Base-by-base conservation (phyloP, 2,797 vertebrate genomes). In the Catamblyrhynchus diadema region DNA sequence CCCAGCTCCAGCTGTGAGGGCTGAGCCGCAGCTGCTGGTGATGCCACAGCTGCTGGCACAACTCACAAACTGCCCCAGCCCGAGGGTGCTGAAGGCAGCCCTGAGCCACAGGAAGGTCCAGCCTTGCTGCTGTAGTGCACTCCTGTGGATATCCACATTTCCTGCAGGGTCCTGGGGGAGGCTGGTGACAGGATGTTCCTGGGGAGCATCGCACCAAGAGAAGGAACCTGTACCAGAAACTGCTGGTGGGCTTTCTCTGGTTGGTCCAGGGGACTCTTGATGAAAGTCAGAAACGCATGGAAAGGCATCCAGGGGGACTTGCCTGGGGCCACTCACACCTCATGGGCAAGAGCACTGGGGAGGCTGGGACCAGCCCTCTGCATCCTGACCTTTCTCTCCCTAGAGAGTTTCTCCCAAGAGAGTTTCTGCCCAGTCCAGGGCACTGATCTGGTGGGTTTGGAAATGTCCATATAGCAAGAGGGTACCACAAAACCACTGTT, bases 191-290 rank as follows among this genome's bases (percentile, higher is more conserved):
- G 18, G 45, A 12, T 19, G 11, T 16, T 47, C 50, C 50, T 3
- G 1, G 20, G 24, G 7, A 60, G 18, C 48, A 37, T 17, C 0
- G 0, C 35, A 54, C 33, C 2, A 1, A 19, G 41, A 71, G n/a
- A 12, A 60, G 54, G 28, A 86, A 21, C 4, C 1, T 2, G 19
- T 17, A 51, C 37, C 62, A 48, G 45, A 56, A 60, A 7, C 19
- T 30, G 23, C 57, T 3, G 2, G 8, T 54, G 65, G 48, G 15
- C 30, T 84, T 70, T 32, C n/a, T 62, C 47, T 73, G 22, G 5
- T 18, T 21, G 50, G 16, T 33, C 47, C 56, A 32, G 39, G 33
- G 27, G 50, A 39, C 27, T 54, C 37, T 24, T 3, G 7, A 9
- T 12, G 37, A 30, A 39, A 66, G 48, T 21, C 32, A n/a, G 28